phyloP scores from a whole-genome alignment of 2,797 vertebrate genomes.

The Brachyalestes nurse region DNA sequence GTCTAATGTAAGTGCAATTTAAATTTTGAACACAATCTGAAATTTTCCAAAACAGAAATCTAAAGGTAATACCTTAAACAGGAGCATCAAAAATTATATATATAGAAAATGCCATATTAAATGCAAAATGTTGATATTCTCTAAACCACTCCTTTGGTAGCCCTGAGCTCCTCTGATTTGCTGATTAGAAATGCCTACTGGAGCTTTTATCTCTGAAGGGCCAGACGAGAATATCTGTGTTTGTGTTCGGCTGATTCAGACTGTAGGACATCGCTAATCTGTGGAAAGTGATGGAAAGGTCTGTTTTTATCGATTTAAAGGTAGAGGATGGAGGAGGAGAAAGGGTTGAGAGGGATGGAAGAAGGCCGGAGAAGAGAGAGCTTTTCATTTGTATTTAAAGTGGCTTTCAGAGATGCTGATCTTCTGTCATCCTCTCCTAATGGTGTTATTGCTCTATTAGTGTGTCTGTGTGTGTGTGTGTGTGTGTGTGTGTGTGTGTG shows the following conservation, averaged over 20 bases:
- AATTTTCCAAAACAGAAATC: too few species aligned
- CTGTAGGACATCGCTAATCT: background rate
- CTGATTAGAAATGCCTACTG: background rate
- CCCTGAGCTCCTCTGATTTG: background rate
- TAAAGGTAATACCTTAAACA: too few species aligned
- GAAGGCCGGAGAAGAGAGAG: background rate
- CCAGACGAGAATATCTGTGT: conserved; percentile 12
- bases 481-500: conserved; percentile 20
- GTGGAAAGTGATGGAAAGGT: background rate
- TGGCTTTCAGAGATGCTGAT: conserved; percentile 29
- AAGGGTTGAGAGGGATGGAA: background rate
- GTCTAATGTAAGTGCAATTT: too few species aligned
- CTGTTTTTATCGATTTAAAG: conserved; percentile 3
- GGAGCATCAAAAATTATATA: too few species aligned
- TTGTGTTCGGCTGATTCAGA: background rate
- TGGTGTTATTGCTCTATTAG: background rate
- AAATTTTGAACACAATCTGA: too few species aligned
- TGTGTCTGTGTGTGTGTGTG: conserved; percentile 21
- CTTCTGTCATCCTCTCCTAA: conserved; percentile 8
- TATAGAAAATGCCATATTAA: background rate
- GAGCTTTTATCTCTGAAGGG: conserved; percentile 21
- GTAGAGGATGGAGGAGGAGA: background rate
- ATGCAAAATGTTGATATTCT: background rate
- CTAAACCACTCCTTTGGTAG: background rate
- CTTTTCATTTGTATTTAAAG: conserved; percentile 1